A percentile compares a stretch with the other conserved stretches of the same genome.
Evolutionary conservation across 35 echinoderm and acorn worm species (phyloP).

Genomic region (Diadema setosum): DNA sequence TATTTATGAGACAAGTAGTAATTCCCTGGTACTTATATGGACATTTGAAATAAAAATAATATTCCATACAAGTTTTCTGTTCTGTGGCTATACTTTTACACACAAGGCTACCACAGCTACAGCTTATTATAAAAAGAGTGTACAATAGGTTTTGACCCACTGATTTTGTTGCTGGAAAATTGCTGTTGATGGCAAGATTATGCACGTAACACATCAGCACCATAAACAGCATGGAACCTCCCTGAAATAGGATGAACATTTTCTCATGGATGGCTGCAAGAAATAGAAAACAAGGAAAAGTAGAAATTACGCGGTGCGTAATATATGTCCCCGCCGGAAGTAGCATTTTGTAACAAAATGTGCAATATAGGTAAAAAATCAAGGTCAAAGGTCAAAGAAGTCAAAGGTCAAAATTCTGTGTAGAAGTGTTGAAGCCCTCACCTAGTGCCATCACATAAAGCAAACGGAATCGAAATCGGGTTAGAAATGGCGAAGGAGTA

Average conservation of each 20-base stretch:
- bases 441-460: too few relatives aligned
- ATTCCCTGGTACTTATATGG: not conserved
- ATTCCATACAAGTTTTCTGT: not conserved
- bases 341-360: too few relatives aligned
- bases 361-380: too few relatives aligned
- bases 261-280: constrained; percentile 17
- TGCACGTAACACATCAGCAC: not conserved
- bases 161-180: not conserved
- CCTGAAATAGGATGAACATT: constrained; percentile 22
- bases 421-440: too few relatives aligned
- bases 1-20: not conserved
- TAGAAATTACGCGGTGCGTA: too few relatives aligned
- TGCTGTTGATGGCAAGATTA: not conserved
- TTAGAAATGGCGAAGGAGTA: too few relatives aligned
- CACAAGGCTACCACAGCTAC: not conserved
- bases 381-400: too few relatives aligned
- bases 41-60: not conserved
- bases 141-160: too few relatives aligned
- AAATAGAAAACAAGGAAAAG: not conserved
- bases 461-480: too few relatives aligned
- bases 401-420: too few relatives aligned
- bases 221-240: constrained; percentile 14
- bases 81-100: not conserved
- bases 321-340: too few relatives aligned
- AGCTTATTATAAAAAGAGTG: not conserved